Evolutionary conservation across 1,140 invertebrate species (phyloP).

Genomic region (Drosophila hydei): DNA sequence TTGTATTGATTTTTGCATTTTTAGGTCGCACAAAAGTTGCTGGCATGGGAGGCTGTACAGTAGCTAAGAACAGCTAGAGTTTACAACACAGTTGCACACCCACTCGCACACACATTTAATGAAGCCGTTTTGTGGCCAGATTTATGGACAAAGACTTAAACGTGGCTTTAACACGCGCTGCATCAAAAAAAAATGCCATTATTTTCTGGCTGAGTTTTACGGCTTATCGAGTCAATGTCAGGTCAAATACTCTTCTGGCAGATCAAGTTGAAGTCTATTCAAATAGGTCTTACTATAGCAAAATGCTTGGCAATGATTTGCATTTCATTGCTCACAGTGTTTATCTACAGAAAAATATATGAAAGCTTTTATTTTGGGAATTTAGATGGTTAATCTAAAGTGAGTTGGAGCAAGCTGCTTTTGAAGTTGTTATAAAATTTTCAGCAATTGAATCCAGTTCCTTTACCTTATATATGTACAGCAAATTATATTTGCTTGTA

Average conservation of each 20-base stretch:
- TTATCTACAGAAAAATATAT: too few species aligned
- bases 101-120: conserved; percentile 52
- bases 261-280: background rate
- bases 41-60: conserved; percentile 4
- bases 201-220: background rate
- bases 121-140: conserved; percentile 53
- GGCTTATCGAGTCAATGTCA: background rate
- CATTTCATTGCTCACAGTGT: too few species aligned
- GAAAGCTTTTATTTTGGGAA: too few species aligned
- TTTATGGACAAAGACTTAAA: conserved; percentile 55
- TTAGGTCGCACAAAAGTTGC: conserved; percentile 59
- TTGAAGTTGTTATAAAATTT: too few species aligned
- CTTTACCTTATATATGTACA: background rate
- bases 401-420: too few species aligned
- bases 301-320: too few species aligned
- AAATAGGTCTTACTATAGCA: background rate
- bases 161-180: conserved; percentile 15
- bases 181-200: background rate
- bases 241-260: background rate
- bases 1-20: conserved; percentile 73
- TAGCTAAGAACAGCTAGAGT: conserved; percentile 17
- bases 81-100: conserved; percentile 17
- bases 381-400: too few species aligned
- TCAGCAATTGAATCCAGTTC: too few species aligned
- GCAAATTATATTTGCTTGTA: too few species aligned